Conservation (phyloP, 2,113 vertebrate species). For the Microtus ochrogaster region DNA sequence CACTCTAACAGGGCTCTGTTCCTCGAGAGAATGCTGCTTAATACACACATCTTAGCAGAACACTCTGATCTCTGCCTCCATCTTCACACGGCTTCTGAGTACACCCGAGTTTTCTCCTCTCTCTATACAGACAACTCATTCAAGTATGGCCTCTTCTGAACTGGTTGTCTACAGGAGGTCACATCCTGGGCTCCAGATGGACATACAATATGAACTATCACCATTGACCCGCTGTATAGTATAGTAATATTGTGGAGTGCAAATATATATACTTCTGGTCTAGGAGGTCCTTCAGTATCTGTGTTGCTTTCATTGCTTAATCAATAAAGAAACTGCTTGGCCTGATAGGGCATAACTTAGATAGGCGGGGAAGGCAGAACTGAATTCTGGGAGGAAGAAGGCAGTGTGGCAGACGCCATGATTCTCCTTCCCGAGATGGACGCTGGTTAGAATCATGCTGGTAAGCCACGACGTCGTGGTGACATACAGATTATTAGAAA, state of each 20-base stretch:
- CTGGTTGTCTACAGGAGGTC: background rate
- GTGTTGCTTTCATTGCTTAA: no score
- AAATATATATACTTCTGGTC: background rate
- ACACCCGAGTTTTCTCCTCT: background rate
- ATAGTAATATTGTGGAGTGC: background rate
- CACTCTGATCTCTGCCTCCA: background rate
- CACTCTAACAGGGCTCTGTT: background rate
- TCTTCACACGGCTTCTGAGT: background rate
- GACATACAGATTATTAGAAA: no score
- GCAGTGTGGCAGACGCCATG: no score
- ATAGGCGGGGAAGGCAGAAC: no score
- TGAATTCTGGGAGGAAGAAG: no score
- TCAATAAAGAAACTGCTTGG: no score
- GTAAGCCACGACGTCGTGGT: no score
- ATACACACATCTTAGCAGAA: background rate
- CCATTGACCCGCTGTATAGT: background rate
- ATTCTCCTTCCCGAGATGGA: no score
- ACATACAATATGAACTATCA: background rate
- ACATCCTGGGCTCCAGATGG: background rate
- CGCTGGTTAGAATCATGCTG: no score
- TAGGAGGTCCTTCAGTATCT: no score
- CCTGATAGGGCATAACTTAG: no score
- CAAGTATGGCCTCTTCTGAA: background rate
- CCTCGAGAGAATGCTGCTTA: background rate
- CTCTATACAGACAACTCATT: background rate